Evolutionary conservation across 2,113 vertebrate species (phyloP).

Genomic region (Plectropomus leopardus): DNA sequence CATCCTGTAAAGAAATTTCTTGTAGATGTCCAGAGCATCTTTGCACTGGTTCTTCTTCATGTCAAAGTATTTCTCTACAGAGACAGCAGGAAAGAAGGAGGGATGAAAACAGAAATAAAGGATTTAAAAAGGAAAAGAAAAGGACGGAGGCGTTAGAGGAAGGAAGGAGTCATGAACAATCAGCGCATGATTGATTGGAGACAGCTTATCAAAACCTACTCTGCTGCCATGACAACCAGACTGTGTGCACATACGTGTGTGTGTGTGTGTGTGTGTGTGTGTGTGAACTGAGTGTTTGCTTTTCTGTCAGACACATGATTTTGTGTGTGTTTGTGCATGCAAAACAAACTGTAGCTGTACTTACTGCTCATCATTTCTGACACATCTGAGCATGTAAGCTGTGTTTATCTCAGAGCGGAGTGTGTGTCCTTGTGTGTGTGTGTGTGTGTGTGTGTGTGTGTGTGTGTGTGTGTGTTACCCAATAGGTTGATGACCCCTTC

Average conservation of each 20-base stretch:
- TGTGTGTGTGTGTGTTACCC: slow-evolving; percentile 83
- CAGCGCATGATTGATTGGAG: slow-evolving; percentile 15
- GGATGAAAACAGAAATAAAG: not conserved
- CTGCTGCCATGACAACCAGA: slow-evolving; percentile 35
- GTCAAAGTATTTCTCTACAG: slow-evolving; percentile 86
- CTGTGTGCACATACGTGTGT: slow-evolving; percentile 9
- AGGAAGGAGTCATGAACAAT: slow-evolving; percentile 4
- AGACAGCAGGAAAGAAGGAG: slow-evolving; percentile 2
- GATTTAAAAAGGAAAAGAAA: not conserved
- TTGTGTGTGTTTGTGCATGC: not conserved
- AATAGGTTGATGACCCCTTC: slow-evolving; percentile 97
- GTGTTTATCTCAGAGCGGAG: not conserved
- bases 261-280: not conserved
- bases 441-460: slow-evolving; percentile 1
- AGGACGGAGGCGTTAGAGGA: not conserved
- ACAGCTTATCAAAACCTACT: slow-evolving; percentile 47
- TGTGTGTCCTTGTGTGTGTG: slow-evolving; percentile 4
- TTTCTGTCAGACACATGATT: slow-evolving; percentile 8
- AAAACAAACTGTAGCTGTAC: slow-evolving; percentile 15
- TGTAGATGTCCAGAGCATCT: slow-evolving; percentile 87
- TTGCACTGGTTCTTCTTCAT: slow-evolving; percentile 88
- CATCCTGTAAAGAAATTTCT: slow-evolving; percentile 87
- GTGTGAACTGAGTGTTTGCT: too few species aligned
- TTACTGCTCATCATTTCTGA: slow-evolving; percentile 19
- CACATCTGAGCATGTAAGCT: not conserved